phyloP scores from a whole-genome alignment of 2,797 vertebrate genomes.

The Peromyscus attwateri region DNA sequence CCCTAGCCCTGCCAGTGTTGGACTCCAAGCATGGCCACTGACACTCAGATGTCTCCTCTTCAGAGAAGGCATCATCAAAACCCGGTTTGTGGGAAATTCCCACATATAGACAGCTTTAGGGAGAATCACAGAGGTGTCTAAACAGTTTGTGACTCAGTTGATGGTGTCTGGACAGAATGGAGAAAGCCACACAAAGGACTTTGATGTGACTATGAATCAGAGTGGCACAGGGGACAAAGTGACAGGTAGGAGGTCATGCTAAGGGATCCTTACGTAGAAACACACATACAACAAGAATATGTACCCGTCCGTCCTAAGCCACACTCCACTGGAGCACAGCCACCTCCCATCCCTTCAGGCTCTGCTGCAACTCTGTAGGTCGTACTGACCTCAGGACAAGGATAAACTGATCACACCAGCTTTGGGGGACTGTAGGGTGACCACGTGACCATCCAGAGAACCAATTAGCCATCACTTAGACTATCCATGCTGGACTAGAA shows the following conservation, averaged over 20 bases:
- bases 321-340: neutral
- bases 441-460: neutral
- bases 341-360: neutral
- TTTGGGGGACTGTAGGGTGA: neutral
- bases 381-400: rapidly evolving
- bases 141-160: neutral
- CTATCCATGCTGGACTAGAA: neutral
- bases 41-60: neutral
- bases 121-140: neutral
- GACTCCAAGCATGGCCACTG: neutral
- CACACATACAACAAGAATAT: neutral
- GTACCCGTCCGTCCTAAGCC: neutral
- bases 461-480: neutral
- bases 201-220: neutral
- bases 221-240: neutral
- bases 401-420: neutral
- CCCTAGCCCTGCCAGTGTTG: neutral
- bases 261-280: neutral
- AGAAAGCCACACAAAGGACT: neutral
- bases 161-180: neutral
- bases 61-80: neutral
- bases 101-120: rapidly evolving
- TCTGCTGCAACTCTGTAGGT: too few relatives aligned
- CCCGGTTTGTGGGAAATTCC: neutral
- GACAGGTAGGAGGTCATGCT: neutral